Conservation (phyloP, 2,888 invertebrate species). For the Dusona sp. region DNA sequence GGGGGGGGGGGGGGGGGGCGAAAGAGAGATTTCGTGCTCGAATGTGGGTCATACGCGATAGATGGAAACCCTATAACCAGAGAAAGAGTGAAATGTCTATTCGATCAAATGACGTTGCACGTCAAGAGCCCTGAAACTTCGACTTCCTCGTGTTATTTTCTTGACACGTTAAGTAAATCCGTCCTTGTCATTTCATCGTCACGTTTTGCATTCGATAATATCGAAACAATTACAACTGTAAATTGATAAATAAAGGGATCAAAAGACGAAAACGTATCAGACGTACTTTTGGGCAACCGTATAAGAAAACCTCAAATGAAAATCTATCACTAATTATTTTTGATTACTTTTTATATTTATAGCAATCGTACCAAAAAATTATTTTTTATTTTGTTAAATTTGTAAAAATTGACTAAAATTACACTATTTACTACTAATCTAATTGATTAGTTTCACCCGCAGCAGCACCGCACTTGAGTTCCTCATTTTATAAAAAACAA, state of each 20-base stretch:
- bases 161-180: neutral
- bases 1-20: neutral
- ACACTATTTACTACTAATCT: too few relatives aligned
- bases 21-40: conserved; percentile 5
- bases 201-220: neutral
- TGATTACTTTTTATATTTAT: too few relatives aligned
- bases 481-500: too few relatives aligned
- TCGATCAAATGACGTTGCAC: conserved; percentile 10
- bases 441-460: neutral
- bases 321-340: too few relatives aligned
- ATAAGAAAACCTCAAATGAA: neutral
- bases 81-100: conserved; percentile 33
- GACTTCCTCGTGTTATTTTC: conserved; percentile 10
- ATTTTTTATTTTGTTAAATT: too few relatives aligned
- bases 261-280: neutral
- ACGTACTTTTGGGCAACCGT: neutral
- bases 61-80: conserved; percentile 42
- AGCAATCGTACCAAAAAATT: too few relatives aligned
- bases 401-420: too few relatives aligned
- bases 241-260: neutral
- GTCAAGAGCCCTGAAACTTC: conserved; percentile 35
- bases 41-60: conserved; percentile 58
- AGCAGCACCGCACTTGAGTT: too few relatives aligned
- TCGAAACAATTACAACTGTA: neutral
- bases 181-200: conserved; percentile 6